phyloP scores from a whole-genome alignment of 2,797 vertebrate genomes.

The Loriculus beryllinus region DNA sequence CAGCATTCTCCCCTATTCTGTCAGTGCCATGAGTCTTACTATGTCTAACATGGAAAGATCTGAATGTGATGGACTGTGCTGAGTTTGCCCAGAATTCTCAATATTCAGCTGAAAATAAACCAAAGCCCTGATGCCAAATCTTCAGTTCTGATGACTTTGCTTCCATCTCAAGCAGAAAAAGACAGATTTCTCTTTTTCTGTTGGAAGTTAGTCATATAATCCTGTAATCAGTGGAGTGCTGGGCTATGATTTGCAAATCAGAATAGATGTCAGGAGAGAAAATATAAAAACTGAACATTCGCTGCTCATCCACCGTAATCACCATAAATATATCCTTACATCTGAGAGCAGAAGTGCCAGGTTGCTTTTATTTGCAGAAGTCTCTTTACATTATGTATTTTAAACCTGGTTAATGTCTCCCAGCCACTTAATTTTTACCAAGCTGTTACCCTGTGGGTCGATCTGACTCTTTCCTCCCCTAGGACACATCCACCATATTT shows the following conservation, averaged over 20 bases:
- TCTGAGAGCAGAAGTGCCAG: not conserved
- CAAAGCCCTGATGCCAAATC: constrained; percentile 10
- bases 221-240: constrained; percentile 27
- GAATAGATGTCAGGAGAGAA: constrained; percentile 42
- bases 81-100: constrained; percentile 54
- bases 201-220: constrained; percentile 46
- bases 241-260: constrained; percentile 55
- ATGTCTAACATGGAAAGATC: constrained; percentile 20
- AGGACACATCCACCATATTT: not conserved
- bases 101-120: constrained; percentile 55
- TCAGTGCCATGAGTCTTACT: constrained; percentile 30
- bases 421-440: not conserved
- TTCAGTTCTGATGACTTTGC: constrained; percentile 31
- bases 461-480: not conserved
- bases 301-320: not conserved
- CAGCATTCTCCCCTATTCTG: not conserved
- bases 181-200: constrained; percentile 42
- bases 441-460: not conserved
- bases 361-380: constrained; percentile 14
- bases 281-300: constrained; percentile 29
- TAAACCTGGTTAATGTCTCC: not conserved
- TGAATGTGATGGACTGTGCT: constrained; percentile 22
- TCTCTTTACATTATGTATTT: not conserved
- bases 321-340: constrained; percentile 1
- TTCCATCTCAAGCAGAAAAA: constrained; percentile 29